Percentiles rank a stretch among this genome's conserved stretches.
Evolutionary conservation across 2,113 vertebrate genomes (phyloP).

Genomic region (Indicator maculatus): DNA sequence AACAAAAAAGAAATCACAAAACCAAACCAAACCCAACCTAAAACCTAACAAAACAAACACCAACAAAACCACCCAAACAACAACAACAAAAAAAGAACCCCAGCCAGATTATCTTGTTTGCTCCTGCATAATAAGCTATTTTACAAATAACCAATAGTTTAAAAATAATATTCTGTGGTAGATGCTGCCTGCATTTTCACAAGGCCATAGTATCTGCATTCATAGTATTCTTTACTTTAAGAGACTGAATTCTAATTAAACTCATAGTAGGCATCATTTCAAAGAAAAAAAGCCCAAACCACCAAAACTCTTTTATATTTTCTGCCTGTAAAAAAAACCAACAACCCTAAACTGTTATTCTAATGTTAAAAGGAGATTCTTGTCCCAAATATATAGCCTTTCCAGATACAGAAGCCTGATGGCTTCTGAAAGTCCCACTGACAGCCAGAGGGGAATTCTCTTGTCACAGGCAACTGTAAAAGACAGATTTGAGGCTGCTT

Average conservation of each 20-base stretch:
- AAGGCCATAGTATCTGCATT: background rate
- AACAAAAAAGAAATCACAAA: too few relatives aligned
- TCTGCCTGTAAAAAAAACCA: background rate
- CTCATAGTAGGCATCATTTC: background rate
- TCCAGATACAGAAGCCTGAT: background rate
- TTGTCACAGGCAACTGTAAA: slow-evolving; percentile 13
- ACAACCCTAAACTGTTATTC: background rate
- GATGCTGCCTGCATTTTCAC: background rate
- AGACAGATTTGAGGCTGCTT: slow-evolving; percentile 19
- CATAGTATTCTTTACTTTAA: background rate
- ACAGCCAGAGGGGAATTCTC: slow-evolving; percentile 2
- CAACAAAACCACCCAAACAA: too few relatives aligned
- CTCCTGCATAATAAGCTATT: background rate
- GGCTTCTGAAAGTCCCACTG: background rate
- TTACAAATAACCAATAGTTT: background rate
- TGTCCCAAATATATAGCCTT: background rate
- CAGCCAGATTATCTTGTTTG: background rate
- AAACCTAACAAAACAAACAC: too few relatives aligned
- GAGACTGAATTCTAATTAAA: background rate
- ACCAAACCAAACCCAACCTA: too few relatives aligned
- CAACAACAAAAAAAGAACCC: too few relatives aligned
- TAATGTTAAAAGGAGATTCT: background rate
- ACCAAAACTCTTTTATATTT: background rate
- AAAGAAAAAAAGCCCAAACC: background rate
- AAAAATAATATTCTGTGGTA: background rate